Base-by-base conservation (phyloP, 2,797 vertebrate genomes). In the Coreius guichenoti region DNA sequence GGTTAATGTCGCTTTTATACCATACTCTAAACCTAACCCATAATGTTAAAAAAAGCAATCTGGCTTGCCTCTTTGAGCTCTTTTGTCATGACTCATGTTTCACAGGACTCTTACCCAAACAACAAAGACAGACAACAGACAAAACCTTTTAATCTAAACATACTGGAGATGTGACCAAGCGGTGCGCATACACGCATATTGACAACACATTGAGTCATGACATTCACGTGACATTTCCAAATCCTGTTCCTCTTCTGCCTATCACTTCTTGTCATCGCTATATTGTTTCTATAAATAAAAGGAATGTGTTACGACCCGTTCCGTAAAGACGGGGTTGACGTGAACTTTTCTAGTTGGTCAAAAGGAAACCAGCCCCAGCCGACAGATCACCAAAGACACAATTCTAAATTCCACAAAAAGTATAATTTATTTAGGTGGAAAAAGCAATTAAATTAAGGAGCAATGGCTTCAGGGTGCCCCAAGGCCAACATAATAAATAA, bases 171-270 rank as follows among this genome's bases (percentile, higher is more conserved):
- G 6, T 63, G 58, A 47, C 36, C 73, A 56, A 56, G 31, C 19
- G 1, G 12, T 29, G 4, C 12, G 36, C 33, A 61, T 58, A 33
- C 33, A n/a, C 29, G 2, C 23, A 26, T 16, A 14, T 67, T 31
- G 26, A 63, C 26, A 61, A 79, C 58, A 45, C 16, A 61, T 8
- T 47, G 14, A 47, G 45, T 78, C n/a, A 49, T 80, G 78, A 65
- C 43, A 80, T 79, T 77, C 31, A 61, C 8, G 12, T 65, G 77
- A 67, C 61, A 80, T 80, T 80, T 47, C 5, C 26, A 67, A 17
- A 67, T 67, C 61, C 16, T 9, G 5, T 31, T 47, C 12, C 6
- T 67, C 26, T 65, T 33, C 61, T 67, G 11, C 26, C 14, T 47
- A 65, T 79, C 26, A 67, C 33, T 49, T 67, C 6, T 47, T 49